phyloP scores from a whole-genome alignment of 2,113 vertebrate genomes.

The Chloropsis cyanopogon region DNA sequence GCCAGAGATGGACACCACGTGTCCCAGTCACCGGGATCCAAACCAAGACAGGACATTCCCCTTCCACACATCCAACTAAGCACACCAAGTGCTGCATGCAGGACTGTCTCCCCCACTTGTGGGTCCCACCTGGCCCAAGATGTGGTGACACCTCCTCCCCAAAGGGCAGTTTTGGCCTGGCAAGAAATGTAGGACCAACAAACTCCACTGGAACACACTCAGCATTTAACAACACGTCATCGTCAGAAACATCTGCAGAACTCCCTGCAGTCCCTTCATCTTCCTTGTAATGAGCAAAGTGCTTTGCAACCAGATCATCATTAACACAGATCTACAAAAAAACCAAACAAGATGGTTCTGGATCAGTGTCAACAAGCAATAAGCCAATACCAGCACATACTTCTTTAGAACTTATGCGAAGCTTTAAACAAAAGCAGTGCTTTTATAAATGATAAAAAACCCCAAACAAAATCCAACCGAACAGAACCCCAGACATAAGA shows the following conservation, averaged over 20 bases:
- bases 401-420: background rate
- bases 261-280: background rate
- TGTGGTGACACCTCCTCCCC: background rate
- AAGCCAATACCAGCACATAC: background rate
- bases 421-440: background rate
- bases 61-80: background rate
- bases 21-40: background rate
- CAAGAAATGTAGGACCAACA: constrained; percentile 20
- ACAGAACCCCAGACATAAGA: background rate
- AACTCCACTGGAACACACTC: background rate
- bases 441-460: background rate
- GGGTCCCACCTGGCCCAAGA: constrained; percentile 48
- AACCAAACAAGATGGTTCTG: background rate
- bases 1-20: accelerated
- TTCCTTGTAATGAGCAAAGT: constrained; percentile 78
- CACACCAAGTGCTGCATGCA: background rate
- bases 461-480: background rate
- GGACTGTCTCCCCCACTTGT: accelerated
- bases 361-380: background rate
- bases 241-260: background rate
- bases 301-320: constrained; percentile 87
- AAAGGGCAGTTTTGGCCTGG: constrained; percentile 57
- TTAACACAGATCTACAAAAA: constrained; percentile 84
- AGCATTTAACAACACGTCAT: background rate
- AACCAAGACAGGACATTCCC: background rate